Base-by-base conservation (phyloP, 2,113 vertebrate genomes). In the Turdus rufiventris region DNA sequence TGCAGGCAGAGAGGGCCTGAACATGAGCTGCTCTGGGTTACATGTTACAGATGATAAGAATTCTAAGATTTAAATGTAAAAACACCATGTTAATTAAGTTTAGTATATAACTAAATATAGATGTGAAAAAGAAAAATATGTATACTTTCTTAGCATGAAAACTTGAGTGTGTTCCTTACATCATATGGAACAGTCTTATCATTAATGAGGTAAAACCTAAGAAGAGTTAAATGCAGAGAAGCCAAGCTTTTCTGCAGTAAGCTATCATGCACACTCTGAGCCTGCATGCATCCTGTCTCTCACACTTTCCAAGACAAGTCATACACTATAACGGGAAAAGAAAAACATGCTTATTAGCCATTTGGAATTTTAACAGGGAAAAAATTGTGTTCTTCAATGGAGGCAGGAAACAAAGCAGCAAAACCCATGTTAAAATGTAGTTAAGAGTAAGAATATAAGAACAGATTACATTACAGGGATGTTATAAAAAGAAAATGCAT, bases 401-500 rank as follows among this genome's bases (percentile, higher is more conserved):
- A 84, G 68, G 18, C 4, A 18, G 80, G 84, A 78, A 95, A 88
- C 48, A 75, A 91, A 94, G 36, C 42, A 54, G 34, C 23, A 89
- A 91, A 96, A 20, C 12, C 23, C 18, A 24, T 74, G 54, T 68
- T 82, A 75, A 82, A 92, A 78, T 62, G 57, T 20, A 92, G 36
- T 62, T 92, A 81, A 85, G 53, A 42, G 42, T 58, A 74, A 54
- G 79, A 72, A 40, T 91, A 56, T 40, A 85, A 50, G 45, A 71
- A 68, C 10, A 75, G 66, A 82, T 78, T 84, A 28, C 29, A 40
- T 91, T 95, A 50, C 45, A 82, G 53, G 45, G 57, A 72, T 87
- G 58, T 92, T 94, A 91, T 91, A 93, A 85, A 92, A 93, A 74
- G 86, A 79, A 94, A 94, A 94, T 42, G 26, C 54, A 42, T 68